Evolutionary conservation across 2,113 vertebrate species (phyloP).

Genomic region (Bungarus multicinctus): DNA sequence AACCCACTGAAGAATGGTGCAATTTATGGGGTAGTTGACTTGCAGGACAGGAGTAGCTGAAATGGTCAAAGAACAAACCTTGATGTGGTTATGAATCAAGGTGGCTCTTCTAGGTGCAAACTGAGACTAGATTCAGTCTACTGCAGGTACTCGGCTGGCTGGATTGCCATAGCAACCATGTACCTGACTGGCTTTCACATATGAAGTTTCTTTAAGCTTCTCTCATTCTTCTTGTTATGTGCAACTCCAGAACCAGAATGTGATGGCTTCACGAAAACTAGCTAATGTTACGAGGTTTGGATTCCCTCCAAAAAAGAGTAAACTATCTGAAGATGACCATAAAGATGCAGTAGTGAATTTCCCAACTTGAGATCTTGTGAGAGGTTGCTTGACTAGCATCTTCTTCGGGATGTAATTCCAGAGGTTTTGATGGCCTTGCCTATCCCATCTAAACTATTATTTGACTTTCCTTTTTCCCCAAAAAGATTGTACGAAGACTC

Average conservation of each 20-base stretch:
- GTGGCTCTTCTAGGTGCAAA: rapidly evolving
- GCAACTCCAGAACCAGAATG: background rate
- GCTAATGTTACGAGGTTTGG: background rate
- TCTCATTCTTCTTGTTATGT: background rate
- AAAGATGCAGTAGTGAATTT: background rate
- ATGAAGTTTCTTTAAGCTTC: background rate
- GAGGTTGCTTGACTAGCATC: background rate
- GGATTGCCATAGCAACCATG: background rate
- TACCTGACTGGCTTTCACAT: background rate
- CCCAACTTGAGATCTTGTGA: background rate
- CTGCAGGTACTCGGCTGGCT: background rate
- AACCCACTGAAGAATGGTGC: constrained; percentile 47
- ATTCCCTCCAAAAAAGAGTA: background rate
- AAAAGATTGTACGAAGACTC: background rate
- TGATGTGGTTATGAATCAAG: constrained; percentile 6
- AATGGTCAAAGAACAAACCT: constrained; percentile 20
- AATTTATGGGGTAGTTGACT: constrained; percentile 47
- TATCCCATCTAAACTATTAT: no score
- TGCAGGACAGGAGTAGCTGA: background rate
- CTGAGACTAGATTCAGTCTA: background rate
- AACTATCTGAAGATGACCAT: background rate
- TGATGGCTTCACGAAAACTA: background rate
- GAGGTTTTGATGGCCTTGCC: background rate
- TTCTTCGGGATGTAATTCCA: background rate
- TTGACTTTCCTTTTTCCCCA: background rate